phyloP scores from a whole-genome alignment of 64 coral and sea anemone genomes.

The Exaiptasia diaphana region DNA sequence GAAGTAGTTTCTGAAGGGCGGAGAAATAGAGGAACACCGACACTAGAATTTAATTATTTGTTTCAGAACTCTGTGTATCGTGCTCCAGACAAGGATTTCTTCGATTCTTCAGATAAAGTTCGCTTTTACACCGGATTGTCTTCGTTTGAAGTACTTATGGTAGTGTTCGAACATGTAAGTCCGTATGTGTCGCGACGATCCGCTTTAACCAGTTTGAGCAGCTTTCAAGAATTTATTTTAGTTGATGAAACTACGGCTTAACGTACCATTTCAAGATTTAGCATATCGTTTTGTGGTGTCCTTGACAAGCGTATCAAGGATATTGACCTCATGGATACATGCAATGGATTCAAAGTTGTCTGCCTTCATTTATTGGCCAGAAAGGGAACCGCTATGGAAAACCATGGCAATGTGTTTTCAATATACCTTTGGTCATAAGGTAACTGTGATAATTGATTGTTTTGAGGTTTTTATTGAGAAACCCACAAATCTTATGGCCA shows the following conservation, averaged over 20 bases:
- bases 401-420: background rate
- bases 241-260: slow-evolving; percentile 22
- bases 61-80: slow-evolving; percentile 14
- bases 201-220: background rate
- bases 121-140: slow-evolving; percentile 45
- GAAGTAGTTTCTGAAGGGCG: background rate
- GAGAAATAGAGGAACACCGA: background rate
- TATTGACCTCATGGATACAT: background rate
- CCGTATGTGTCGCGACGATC: background rate
- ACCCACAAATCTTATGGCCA: background rate
- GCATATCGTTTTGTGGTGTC: background rate
- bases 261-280: background rate
- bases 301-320: background rate
- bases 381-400: background rate
- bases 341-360: background rate
- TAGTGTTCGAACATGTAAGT: slow-evolving; percentile 12
- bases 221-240: slow-evolving; percentile 15
- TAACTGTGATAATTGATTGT: slow-evolving; percentile 8
- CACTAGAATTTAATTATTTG: slow-evolving; percentile 49
- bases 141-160: slow-evolving; percentile 24
- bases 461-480: slow-evolving; percentile 5
- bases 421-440: background rate
- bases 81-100: slow-evolving; percentile 13
- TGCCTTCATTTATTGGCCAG: background rate
- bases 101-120: slow-evolving; percentile 32